Conservation (phyloP, 2,797 vertebrate species). For the Chaetodon trifasciatus region DNA sequence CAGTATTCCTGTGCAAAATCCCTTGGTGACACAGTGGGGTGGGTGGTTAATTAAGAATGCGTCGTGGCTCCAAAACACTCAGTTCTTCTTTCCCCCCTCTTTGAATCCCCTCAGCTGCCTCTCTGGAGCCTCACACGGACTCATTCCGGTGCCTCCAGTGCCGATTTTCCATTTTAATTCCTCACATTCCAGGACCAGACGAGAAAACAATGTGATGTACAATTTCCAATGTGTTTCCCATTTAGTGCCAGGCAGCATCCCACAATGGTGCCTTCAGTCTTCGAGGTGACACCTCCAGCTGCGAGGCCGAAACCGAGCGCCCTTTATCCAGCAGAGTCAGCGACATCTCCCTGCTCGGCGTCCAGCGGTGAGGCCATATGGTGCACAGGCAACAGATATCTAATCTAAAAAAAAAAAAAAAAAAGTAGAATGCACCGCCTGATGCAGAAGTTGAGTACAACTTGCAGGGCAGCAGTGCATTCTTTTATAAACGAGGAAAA, state of each 20-base stretch:
- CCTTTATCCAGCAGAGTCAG: constrained; percentile 75
- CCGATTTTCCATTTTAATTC: constrained; percentile 78
- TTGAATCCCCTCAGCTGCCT: constrained; percentile 46
- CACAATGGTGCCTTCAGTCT: constrained; percentile 71
- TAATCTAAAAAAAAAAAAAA: constrained; percentile 19
- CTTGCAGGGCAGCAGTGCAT: background rate
- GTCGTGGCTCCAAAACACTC: constrained; percentile 45
- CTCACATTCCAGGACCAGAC: constrained; percentile 81
- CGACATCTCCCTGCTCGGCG: constrained; percentile 63
- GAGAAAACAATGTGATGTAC: constrained; percentile 78
- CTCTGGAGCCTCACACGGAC: constrained; percentile 28
- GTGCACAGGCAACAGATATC: constrained; percentile 42
- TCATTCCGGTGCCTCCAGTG: constrained; percentile 51
- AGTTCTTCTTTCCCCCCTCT: constrained; percentile 10
- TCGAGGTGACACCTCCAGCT: constrained; percentile 85
- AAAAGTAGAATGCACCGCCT: constrained; percentile 4
- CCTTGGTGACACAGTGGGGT: constrained; percentile 43
- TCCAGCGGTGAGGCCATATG: constrained; percentile 76
- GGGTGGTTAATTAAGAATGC: constrained; percentile 56
- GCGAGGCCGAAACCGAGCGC: constrained; percentile 74
- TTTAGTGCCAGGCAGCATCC: constrained; percentile 81
- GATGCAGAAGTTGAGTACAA: constrained; percentile 22
- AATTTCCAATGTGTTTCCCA: constrained; percentile 90
- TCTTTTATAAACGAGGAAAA: constrained; percentile 6
- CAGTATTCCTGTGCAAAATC: constrained; percentile 33